Base-by-base conservation (phyloP, 2,797 vertebrate species). In the Coregonus sp. region DNA sequence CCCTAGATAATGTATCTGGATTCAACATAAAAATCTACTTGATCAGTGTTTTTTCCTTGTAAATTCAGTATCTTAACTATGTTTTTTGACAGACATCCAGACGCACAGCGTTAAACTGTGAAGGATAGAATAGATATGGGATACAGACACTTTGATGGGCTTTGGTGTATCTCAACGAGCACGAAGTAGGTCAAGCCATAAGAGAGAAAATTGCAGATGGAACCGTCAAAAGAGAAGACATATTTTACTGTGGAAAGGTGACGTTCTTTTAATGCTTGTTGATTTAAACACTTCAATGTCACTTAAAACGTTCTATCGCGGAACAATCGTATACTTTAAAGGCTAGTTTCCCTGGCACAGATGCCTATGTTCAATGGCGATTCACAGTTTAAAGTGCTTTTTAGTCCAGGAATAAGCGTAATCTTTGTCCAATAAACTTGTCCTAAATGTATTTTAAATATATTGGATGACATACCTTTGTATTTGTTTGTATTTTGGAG, bases 241-340 rank as follows among this genome's bases (percentile, higher is more conserved):
- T 99, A 75, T 99, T 97, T 90, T 99, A 98, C 87, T 99, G 97
- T 4, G 97, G 98, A 76, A 99, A 99, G 95, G 97, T 99, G 76
- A 29, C 67, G n/a, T 18, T 52, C 40, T 4, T 16, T 11, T n/a
- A 90, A 93, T 95, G 25, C 71, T 72, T 37, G 31, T 35, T 37
- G 14, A 73, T 78, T n/a, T 25, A 11, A 18, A 47, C 40, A 47
- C 40, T 47, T 47, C 7, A 47, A 47, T 47, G 1, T 47, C 7
- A 47, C 40, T 56, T 29, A 51, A 68, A 68, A 68, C 4, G 1
- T 54, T 18, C 15, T 15, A 20, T 61, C 2, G 20, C n/a, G 6
- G 5, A 20, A 61, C n/a, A 61, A 25, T 2, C 3, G n/a, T 11
- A 9, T 20, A 61, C 20, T 61, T 61, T 47, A 20, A 20, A 9